These are phyloP conservation scores for Tupaia tana DNA, from an alignment of 2,113 vertebrate species.

Conservation along the genomic window DNA sequence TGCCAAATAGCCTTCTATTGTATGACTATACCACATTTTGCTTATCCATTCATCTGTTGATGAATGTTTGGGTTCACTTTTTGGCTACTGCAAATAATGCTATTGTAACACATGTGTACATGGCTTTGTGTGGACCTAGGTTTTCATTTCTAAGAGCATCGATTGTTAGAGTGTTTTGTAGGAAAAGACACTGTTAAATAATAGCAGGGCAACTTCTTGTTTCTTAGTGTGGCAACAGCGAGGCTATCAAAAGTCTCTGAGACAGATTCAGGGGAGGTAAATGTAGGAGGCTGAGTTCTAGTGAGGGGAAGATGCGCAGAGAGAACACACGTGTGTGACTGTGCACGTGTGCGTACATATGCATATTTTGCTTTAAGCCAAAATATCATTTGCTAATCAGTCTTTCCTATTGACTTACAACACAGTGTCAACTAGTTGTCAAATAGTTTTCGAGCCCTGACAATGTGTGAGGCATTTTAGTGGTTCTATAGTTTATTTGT, in stretches of 20 bases:
- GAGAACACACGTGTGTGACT: background rate
- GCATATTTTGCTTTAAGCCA: background rate
- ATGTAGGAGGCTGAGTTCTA: background rate
- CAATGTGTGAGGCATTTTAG: background rate
- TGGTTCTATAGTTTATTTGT: background rate
- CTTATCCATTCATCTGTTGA: background rate
- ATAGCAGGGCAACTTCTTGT: background rate
- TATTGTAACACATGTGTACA: background rate
- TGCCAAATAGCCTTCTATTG: background rate
- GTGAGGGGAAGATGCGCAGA: background rate
- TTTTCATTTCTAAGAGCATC: conserved; percentile 8
- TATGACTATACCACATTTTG: background rate
- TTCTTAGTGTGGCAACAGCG: background rate
- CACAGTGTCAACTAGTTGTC: background rate
- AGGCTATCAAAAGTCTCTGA: background rate
- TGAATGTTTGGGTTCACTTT: background rate
- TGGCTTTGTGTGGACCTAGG: background rate
- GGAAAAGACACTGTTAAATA: background rate
- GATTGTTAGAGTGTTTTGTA: conserved; percentile 1
- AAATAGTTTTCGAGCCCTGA: background rate
- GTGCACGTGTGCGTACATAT: too few relatives aligned
- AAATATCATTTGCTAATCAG: background rate
- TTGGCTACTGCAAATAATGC: background rate
- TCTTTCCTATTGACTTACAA: conserved; percentile 5
- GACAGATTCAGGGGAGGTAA: background rate